Percentiles rank a stretch among this genome's conserved stretches.
Evolutionary conservation across 2,888 invertebrate genomes (phyloP).

Genomic region (Diaphora mendica): DNA sequence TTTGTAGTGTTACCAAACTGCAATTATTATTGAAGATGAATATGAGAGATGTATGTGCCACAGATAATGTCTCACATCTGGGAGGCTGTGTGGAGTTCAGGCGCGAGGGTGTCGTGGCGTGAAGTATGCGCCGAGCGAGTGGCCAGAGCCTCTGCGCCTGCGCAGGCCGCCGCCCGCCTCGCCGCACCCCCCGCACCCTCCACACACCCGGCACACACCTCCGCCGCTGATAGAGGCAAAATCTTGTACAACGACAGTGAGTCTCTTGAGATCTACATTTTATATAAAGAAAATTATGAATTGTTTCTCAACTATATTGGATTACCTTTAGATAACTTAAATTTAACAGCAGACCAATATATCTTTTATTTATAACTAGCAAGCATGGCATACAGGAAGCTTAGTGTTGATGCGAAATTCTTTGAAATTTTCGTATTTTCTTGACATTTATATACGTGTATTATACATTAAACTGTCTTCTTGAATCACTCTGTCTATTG

Average conservation of each 20-base stretch:
- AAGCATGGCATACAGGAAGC: too few species aligned
- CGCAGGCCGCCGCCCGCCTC: slow-evolving; percentile 53
- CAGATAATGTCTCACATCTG: slow-evolving; percentile 92
- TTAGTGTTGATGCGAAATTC: too few species aligned
- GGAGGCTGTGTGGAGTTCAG: slow-evolving; percentile 88
- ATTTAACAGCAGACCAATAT: too few species aligned
- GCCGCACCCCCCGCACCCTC: slow-evolving; percentile 47
- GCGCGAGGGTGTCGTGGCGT: slow-evolving; percentile 87
- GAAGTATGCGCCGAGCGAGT: slow-evolving; percentile 89
- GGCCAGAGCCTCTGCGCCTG: slow-evolving; percentile 57
- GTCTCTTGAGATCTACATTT: slow-evolving; percentile 9
- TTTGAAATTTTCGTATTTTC: too few species aligned
- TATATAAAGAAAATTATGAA: too few species aligned
- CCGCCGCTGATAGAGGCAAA: slow-evolving; percentile 20
- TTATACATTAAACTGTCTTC: too few species aligned
- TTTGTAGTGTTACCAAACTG: too few species aligned
- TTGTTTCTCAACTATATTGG: too few species aligned
- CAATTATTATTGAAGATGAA: background rate
- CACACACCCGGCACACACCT: background rate
- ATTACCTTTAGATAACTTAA: too few species aligned
- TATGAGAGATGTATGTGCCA: background rate
- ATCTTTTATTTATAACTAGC: too few species aligned
- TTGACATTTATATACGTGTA: too few species aligned
- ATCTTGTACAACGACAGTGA: slow-evolving; percentile 49
- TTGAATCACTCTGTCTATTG: too few species aligned